A percentile compares a stretch with the other conserved stretches of the same genome.
Conservation (phyloP, 2,797 vertebrate species). For the Lagothrix lagotricha region DNA sequence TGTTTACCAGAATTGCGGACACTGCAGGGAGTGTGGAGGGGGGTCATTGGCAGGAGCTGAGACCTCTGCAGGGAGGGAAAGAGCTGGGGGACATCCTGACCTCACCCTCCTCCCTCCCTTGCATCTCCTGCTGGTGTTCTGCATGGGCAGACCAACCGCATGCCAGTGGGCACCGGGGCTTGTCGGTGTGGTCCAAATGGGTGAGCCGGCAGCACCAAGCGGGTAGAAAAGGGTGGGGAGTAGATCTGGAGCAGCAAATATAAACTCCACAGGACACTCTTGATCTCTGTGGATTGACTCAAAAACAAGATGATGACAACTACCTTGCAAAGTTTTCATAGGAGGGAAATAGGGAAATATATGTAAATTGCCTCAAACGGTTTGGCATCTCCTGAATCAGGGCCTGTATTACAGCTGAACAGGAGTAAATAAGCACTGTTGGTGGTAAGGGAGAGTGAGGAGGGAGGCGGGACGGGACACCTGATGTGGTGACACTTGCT, state of each 20-base stretch:
- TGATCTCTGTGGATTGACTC: not conserved
- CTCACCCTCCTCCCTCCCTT: not conserved
- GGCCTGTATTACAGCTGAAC: not conserved
- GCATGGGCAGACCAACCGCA: no score
- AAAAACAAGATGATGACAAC: not conserved
- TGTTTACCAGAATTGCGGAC: not conserved
- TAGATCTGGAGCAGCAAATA: not conserved
- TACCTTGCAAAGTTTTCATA: not conserved
- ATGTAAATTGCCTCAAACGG: not conserved
- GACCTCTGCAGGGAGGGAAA: not conserved
- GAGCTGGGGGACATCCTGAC: not conserved
- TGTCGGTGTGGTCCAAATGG: not conserved
- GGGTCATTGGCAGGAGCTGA: not conserved
- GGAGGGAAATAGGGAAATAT: not conserved
- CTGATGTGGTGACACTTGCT: not conserved
- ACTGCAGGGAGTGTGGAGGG: not conserved
- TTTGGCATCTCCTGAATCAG: not conserved
- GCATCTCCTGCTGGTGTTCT: not conserved
- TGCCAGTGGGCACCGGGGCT: no score
- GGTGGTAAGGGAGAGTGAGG: not conserved
- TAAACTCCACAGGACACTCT: not conserved
- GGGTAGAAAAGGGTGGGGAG: not conserved
- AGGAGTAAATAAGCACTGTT: not conserved
- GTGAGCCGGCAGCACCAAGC: not conserved
- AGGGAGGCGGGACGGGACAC: rapidly evolving